A percentile compares a stretch with the other conserved stretches of the same genome.
Conservation (phyloP, 2,888 invertebrate species). For the Coecobrya sp. region DNA sequence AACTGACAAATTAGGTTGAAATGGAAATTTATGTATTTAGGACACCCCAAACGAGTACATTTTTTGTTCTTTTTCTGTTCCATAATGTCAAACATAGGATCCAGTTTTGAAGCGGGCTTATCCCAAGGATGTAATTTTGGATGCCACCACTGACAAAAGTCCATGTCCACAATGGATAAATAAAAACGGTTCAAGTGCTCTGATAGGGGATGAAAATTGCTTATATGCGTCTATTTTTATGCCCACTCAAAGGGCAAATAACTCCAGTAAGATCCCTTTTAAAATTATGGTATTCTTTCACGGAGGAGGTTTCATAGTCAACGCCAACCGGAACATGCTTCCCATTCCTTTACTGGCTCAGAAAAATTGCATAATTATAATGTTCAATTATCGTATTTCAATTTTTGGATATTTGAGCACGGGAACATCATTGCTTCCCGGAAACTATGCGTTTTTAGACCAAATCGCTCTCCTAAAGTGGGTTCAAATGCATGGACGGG, state of each 20-base stretch:
- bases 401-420: constrained; percentile 83
- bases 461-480: constrained; percentile 79
- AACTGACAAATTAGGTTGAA: not conserved
- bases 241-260: constrained; percentile 82
- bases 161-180: constrained; percentile 85
- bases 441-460: constrained; percentile 81
- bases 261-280: constrained; percentile 86
- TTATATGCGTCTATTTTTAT: constrained; percentile 82
- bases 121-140: constrained; percentile 80
- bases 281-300: constrained; percentile 85
- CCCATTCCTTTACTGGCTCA: constrained; percentile 77
- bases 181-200: constrained; percentile 64
- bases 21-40: too few species aligned
- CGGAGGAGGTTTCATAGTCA: constrained; percentile 83
- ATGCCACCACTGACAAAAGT: constrained; percentile 83
- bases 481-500: constrained; percentile 73
- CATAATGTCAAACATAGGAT: constrained; percentile 72
- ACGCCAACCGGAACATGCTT: constrained; percentile 66
- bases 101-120: constrained; percentile 55
- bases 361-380: constrained; percentile 82
- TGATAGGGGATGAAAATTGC: constrained; percentile 61
- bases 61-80: too few species aligned
- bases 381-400: constrained; percentile 84
- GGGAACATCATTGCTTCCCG: constrained; percentile 74
- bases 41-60: too few species aligned